Evolutionary conservation across 2,888 invertebrate species (phyloP).

Genomic region (Eutolmus rufibarbis): DNA sequence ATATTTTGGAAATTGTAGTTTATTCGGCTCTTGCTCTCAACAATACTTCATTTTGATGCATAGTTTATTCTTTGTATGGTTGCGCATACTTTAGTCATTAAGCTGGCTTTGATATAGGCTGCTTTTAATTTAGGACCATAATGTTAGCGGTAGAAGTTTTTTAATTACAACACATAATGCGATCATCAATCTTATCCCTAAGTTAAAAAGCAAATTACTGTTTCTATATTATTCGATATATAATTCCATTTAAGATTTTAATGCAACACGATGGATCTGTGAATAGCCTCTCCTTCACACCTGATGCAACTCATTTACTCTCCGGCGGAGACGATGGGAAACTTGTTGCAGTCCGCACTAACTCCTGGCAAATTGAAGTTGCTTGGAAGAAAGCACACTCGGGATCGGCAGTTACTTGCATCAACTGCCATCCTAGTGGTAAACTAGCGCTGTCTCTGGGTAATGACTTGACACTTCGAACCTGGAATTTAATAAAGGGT

Average conservation of each 20-base stretch:
- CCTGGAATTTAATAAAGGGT: constrained; percentile 95
- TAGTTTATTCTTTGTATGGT: too few species aligned
- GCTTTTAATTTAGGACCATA: too few species aligned
- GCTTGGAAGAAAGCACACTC: constrained; percentile 84
- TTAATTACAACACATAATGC: too few species aligned
- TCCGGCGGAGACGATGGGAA: constrained; percentile 86
- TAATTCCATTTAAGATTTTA: constrained; percentile 60
- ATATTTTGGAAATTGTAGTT: too few species aligned
- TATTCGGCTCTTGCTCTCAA: too few species aligned
- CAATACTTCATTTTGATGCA: too few species aligned
- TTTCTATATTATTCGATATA: not conserved
- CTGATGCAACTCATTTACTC: constrained; percentile 79
- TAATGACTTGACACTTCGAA: constrained; percentile 81
- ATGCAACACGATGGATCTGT: constrained; percentile 85
- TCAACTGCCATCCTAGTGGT: constrained; percentile 88
- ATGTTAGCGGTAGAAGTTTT: too few species aligned
- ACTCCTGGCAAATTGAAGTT: constrained; percentile 87
- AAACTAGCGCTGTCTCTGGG: constrained; percentile 88
- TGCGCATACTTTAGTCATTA: too few species aligned
- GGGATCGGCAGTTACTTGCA: constrained; percentile 74
- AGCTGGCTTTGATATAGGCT: too few species aligned
- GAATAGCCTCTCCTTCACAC: constrained; percentile 79
- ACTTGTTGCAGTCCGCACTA: constrained; percentile 80
- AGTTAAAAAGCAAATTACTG: too few species aligned
- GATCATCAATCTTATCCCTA: too few species aligned